Base-by-base conservation (phyloP, 2,797 vertebrate genomes). In the Alectoris magna region DNA sequence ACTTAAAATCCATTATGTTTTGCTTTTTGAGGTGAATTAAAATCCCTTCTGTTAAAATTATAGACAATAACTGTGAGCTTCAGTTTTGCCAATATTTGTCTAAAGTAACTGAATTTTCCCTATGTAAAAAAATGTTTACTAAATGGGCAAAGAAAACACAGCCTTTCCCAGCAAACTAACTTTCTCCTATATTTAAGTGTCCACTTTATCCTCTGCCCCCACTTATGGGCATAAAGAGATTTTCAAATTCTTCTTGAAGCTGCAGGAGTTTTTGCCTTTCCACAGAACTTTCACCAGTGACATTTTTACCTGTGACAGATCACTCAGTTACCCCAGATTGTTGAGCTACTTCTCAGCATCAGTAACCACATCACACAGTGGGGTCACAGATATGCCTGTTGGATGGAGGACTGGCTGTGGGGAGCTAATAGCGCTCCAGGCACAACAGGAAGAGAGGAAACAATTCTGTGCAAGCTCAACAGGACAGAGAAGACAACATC, bases 91-190 rank as follows among this genome's bases (percentile, higher is more conserved):
- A 90, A 74, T 10, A 5, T 55, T 62, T 68, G 91, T 59, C 22
- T 56, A 71, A 85, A 66, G 10, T n/a, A 82, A 55, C 12, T 21
- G 7, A 39, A 59, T 71, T 81, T 92, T 34, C 21, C 41, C 18
- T n/a, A 29, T 0, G 0, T 60, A 38, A 73, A 69, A 91, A 77
- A 46, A 11, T 0, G 2, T 41, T 88, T 83, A 44, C 10, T 63
- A 83, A 75, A 59, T 24, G 22, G 18, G 31, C 31, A 59, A 10
- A 62, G 24, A 71, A 76, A 89, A 64, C 19, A 75, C 7, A n/a
- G 14, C 21, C 8, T 67, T 87, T 87, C 49, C 68, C 62, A 91
- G 43, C 39, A 83, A 44, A 73, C 39, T 43, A 81, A 43, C 13
- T 72, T 80, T 46, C 46, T n/a, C 14, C 55, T 49, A 34, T 85